Base-by-base conservation (phyloP, 2,888 invertebrate genomes). In the Alsophila aescularia region DNA sequence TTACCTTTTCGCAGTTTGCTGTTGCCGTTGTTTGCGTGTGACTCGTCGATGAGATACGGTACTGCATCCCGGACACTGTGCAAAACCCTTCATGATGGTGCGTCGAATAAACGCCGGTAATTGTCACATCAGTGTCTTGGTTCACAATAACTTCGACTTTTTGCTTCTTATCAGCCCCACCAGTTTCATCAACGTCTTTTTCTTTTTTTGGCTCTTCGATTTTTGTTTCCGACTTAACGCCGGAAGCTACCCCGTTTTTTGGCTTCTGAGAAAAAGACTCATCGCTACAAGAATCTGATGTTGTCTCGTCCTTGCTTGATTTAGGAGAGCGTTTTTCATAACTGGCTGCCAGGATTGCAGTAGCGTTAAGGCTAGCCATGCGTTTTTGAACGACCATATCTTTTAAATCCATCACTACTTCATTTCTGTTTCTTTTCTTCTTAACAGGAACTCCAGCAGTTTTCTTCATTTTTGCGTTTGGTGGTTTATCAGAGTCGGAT, bases 311-410 rank as follows among this genome's bases (percentile, higher is more conserved):
- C 66, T 92, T 92, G 56, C 84, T 93, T 32, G 93, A 93, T 69
- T 93, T 93, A 0, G 93, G 92, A 31, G 93, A 93, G 44, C 93
- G 91, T 75, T 95, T 96, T 79, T 97, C 96, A 73, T 97, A 97
- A 64, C 96, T 97, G 14, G 97, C 97, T 0, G 97, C 97, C 64
- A 98, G 92, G 72, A 98, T 97, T 14, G 98, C 98, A 29, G 96
- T 95, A 10, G 98, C 98, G 81, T 98, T 98, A 24, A 98, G 88
- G 77, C 97, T 97, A 14, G 98, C 98, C 97, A 98, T 97, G 24
- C 98, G 93, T 79, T 97, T 98, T 67, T 96, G 93, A 12, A 97
- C 97, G 5, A 97, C 95, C 94, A 97, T 96, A 67, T 97, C 97
- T 72, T 96, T 96, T 41, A 97, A 90, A 73, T 96, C 96, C 95